Conservation (phyloP, 2,888 invertebrate species). For the Synanthedon formicaeformis region DNA sequence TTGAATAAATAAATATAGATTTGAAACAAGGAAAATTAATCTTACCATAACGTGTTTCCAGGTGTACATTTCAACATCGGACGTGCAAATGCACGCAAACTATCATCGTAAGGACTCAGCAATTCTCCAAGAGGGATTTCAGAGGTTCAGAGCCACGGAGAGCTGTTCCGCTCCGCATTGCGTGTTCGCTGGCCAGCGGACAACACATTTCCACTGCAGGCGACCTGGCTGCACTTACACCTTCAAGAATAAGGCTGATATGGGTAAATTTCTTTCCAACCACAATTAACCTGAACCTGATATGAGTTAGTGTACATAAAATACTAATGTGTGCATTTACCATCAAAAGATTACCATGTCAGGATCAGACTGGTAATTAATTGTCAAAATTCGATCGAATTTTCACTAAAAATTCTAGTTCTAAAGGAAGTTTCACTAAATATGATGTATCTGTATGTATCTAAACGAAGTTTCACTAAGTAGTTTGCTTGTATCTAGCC, state of each 20-base stretch:
- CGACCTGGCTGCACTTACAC: constrained; percentile 92
- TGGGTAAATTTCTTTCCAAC: constrained; percentile 78
- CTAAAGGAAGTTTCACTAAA: background rate
- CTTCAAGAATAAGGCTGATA: constrained; percentile 99
- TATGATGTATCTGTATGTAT: too few relatives aligned
- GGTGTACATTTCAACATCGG: constrained; percentile 98
- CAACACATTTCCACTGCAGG: constrained; percentile 97
- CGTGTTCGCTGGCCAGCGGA: constrained; percentile 92
- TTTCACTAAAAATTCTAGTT: too few relatives aligned
- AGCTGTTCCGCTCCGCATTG: constrained; percentile 93
- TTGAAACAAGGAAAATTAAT: too few relatives aligned
- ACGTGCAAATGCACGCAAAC: constrained; percentile 99
- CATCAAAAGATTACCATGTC: too few relatives aligned
- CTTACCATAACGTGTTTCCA: too few relatives aligned
- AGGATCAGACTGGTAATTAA: too few relatives aligned
- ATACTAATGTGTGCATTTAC: too few relatives aligned
- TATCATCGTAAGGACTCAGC: constrained; percentile 98
- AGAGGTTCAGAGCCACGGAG: constrained; percentile 95
- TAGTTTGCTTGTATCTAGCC: background rate
- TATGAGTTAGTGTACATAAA: too few relatives aligned
- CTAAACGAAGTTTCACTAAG: background rate
- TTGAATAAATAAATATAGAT: too few relatives aligned
- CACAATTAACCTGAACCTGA: too few relatives aligned
- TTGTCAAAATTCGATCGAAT: too few relatives aligned
- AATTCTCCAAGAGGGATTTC: constrained; percentile 97